Base-by-base conservation (phyloP, 1,140 invertebrate genomes). In the Nomia melanderi region DNA sequence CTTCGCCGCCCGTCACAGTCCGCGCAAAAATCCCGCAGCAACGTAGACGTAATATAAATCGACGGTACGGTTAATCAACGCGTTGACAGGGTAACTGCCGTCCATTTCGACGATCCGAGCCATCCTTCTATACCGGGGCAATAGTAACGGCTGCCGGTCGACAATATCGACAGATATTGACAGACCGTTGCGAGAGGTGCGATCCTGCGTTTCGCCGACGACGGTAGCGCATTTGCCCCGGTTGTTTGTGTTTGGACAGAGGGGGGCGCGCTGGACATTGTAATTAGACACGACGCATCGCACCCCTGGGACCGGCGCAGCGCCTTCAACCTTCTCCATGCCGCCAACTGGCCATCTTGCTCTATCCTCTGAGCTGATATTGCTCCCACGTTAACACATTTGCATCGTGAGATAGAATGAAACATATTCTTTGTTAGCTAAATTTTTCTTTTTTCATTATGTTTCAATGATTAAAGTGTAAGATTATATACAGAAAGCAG, bases 271-370 rank as follows among this genome's bases (percentile, higher is more conserved):
- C 84, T 88, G 87, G 89, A 88, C 88, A 90, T 91, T 91, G 90
- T 91, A 91, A 92, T 91, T 91, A 91, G 89, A 83, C 86, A 87
- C 87, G 89, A 92, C 90, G 89, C 88, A 91, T 92, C 87, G 88
- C 84, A 83, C 90, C 88, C 89, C 70, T 86, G 90, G 91, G 90
- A 91, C 67, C 50, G n/a, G n/a, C n/a, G 25, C 27, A 29, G n/a
- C 20, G 17, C 39, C 41, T 36, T 23, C 9, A 57, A 29, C 65
- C 62, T 65, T 71, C 41, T 57, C 50, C 50, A 12, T 62, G 64
- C 70, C 60, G 59, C 31, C 63, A 27, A 17, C 66, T 29, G 47
- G 76, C 79, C 56, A 65, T 80, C 71, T 56, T 25, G 11, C 33
- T 47, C 27, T 29, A 33, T n/a, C 14, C n/a, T n/a, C n/a, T n/a